A percentile compares a stretch with the other conserved stretches of the same genome.
Evolutionary conservation across 2,113 vertebrate genomes (phyloP).

Genomic region (Kryptolebias marmoratus): DNA sequence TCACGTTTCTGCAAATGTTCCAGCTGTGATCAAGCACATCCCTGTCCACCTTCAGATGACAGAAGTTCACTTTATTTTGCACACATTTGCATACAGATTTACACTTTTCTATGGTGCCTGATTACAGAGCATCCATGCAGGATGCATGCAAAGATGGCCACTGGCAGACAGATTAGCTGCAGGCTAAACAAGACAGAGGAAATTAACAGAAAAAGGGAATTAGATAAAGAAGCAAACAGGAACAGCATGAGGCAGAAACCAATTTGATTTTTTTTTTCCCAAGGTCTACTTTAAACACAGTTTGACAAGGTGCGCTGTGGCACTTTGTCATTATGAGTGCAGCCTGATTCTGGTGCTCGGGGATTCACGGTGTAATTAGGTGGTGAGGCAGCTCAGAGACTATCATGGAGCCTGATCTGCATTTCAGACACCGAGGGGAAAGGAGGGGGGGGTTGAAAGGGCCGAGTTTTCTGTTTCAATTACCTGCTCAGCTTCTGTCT

Average conservation of each 20-base stretch:
- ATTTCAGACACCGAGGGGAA: constrained; percentile 48
- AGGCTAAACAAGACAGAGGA: neutral
- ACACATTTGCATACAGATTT: constrained; percentile 18
- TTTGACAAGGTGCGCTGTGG: constrained; percentile 33
- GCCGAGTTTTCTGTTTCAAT: constrained; percentile 55
- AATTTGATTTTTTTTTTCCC: constrained; percentile 28
- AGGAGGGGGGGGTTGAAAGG: constrained; percentile 49
- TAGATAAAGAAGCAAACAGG: constrained; percentile 7
- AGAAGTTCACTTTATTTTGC: neutral
- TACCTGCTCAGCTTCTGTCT: constrained; percentile 47
- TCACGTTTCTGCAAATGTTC: constrained; percentile 10
- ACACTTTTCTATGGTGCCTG: neutral
- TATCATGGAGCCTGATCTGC: constrained; percentile 59
- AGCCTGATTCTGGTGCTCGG: constrained; percentile 29
- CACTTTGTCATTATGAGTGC: constrained; percentile 37
- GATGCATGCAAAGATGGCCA: neutral
- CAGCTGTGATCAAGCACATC: constrained; percentile 33
- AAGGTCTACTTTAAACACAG: constrained; percentile 52
- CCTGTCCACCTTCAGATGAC: constrained; percentile 22
- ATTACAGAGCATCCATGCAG: constrained; percentile 1
- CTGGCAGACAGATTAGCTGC: neutral
- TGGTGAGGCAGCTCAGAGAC: constrained; percentile 26
- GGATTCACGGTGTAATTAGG: constrained; percentile 63
- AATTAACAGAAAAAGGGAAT: neutral
- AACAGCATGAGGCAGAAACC: constrained; percentile 1